phyloP scores from a whole-genome alignment of 2,113 vertebrate genomes.

The Gobius niger region DNA sequence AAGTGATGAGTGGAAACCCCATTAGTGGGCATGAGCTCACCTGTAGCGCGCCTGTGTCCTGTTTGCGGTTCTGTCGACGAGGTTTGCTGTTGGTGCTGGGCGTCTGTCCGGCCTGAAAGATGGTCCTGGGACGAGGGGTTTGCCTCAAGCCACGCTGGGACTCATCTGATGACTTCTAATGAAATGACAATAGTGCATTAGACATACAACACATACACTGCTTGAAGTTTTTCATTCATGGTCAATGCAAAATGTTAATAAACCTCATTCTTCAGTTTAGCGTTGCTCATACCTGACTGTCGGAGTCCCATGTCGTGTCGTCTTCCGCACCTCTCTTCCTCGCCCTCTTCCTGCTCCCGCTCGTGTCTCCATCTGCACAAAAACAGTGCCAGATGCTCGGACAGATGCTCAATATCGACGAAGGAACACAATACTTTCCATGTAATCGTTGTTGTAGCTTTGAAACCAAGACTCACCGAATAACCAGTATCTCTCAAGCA shows the following conservation, averaged over 20 bases:
- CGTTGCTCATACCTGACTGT: constrained; percentile 56
- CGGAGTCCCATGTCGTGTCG: constrained; percentile 62
- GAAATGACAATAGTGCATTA: neutral
- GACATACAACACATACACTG: too few species aligned
- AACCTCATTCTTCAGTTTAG: too few species aligned
- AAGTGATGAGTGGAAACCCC: neutral
- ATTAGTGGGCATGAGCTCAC: constrained; percentile 20
- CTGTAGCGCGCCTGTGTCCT: constrained; percentile 29
- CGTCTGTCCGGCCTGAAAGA: constrained; percentile 65
- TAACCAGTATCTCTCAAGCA: too few species aligned
- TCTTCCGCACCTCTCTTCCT: constrained; percentile 70
- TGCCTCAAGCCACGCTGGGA: constrained; percentile 55
- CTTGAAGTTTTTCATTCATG: too few species aligned
- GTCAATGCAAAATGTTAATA: too few species aligned
- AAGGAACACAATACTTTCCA: constrained; percentile 11
- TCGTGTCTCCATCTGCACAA: constrained; percentile 45
- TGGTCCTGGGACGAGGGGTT: constrained; percentile 62
- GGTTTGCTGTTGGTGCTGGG: constrained; percentile 35
- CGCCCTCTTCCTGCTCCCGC: constrained; percentile 64
- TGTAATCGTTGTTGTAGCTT: too few species aligned
- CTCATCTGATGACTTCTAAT: constrained; percentile 30
- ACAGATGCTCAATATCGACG: constrained; percentile 29
- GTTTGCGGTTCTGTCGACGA: constrained; percentile 62
- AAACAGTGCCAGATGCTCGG: constrained; percentile 1
- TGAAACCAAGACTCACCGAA: too few species aligned